phyloP scores from a whole-genome alignment of 92 coral and sea anemone species.

The Pocillopora meandrina region DNA sequence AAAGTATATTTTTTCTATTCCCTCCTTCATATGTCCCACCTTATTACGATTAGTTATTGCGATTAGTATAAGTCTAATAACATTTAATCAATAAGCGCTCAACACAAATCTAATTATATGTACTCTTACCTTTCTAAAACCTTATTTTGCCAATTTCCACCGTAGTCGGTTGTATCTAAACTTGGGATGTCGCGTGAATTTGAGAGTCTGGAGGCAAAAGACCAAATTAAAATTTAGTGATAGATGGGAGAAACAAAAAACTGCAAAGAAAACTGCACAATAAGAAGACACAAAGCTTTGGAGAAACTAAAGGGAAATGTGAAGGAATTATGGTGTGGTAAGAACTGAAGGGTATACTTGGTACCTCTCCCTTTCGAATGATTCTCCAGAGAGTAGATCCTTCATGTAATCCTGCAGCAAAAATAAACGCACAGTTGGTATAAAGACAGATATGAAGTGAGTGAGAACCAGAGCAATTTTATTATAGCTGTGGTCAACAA shows the following conservation, averaged over 20 bases:
- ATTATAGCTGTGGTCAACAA: too few species aligned
- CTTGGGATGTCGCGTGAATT: slow-evolving; percentile 64
- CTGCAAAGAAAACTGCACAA: neutral
- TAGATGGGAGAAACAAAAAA: neutral
- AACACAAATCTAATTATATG: neutral
- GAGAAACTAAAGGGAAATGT: neutral
- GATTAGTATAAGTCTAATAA: neutral
- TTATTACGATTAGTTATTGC: too few species aligned
- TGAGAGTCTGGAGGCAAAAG: slow-evolving; percentile 25
- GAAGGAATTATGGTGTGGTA: neutral
- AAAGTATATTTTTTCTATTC: too few species aligned
- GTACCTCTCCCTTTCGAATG: slow-evolving; percentile 15
- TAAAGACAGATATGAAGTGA: neutral
- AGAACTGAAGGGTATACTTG: neutral
- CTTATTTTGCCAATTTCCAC: slow-evolving; percentile 83
- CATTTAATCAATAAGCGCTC: neutral
- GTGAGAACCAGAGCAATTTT: too few species aligned
- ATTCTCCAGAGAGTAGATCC: neutral
- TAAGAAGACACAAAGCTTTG: neutral
- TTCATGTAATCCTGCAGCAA: neutral
- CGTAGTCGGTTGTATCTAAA: slow-evolving; percentile 65
- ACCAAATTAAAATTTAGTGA: neutral
- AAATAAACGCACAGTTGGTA: neutral
- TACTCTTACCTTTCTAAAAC: slow-evolving; percentile 63
- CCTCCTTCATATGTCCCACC: too few species aligned